phyloP scores from a whole-genome alignment of 2,113 vertebrate species.

The Rhipidura dahli region DNA sequence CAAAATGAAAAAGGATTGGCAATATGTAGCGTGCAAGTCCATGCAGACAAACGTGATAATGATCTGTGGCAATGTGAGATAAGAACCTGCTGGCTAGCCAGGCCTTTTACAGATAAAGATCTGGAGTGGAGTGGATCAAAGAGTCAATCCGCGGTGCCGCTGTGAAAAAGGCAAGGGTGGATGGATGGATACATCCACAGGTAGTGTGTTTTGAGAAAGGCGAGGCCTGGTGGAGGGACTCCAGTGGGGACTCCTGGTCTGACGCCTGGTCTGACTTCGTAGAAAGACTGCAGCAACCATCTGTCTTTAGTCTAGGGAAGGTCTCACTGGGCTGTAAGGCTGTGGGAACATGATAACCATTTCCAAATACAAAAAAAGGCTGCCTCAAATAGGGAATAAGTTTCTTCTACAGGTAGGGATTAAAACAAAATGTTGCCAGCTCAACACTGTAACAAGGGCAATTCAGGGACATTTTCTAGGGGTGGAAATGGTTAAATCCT shows the following conservation, averaged over 20 bases:
- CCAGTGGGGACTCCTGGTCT: rapidly evolving
- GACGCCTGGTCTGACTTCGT: neutral
- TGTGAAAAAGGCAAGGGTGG: neutral
- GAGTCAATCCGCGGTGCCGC: neutral
- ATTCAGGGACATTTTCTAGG: neutral
- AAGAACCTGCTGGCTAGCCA: neutral
- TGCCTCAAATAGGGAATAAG: neutral
- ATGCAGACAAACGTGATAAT: neutral
- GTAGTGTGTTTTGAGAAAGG: neutral
- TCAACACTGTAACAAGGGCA: neutral
- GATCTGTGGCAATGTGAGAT: neutral
- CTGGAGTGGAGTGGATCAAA: neutral
- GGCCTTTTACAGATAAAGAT: neutral
- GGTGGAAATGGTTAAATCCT: neutral
- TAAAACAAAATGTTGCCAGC: neutral
- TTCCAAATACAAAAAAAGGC: neutral
- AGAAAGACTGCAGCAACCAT: neutral
- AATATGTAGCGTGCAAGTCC: neutral
- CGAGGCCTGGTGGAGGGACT: neutral
- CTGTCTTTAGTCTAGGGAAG: neutral
- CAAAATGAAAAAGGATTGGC: neutral
- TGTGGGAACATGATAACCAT: rapidly evolving
- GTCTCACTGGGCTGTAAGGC: neutral
- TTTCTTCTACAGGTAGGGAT: neutral
- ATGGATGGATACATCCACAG: neutral